These are phyloP conservation scores for Euzetes globulus DNA, from an alignment of 2,888 invertebrate genomes.

Conservation along the genomic window DNA sequence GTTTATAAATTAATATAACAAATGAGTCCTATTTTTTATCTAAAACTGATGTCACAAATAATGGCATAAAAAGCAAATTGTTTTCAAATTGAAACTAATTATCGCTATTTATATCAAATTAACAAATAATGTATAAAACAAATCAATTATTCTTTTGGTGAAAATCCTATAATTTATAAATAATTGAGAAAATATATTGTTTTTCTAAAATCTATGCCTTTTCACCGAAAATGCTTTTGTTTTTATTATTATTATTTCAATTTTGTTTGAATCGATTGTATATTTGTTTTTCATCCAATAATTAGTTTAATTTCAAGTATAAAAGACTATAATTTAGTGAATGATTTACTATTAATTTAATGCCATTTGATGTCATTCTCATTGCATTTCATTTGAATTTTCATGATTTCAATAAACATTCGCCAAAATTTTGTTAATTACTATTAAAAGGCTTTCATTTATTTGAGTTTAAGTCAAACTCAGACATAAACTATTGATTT, in stretches of 20 bases:
- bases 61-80: constrained; percentile 11
- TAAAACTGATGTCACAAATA: background rate
- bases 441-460: too few species aligned
- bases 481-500: too few species aligned
- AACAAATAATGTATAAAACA: background rate
- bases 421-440: background rate
- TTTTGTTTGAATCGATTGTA: background rate
- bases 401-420: background rate
- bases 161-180: background rate
- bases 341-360: background rate
- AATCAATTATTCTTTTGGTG: constrained; percentile 6
- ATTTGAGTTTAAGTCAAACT: too few species aligned
- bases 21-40: constrained; percentile 6
- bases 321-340: background rate
- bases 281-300: background rate
- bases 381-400: background rate
- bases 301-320: background rate
- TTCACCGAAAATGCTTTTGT: background rate
- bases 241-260: background rate
- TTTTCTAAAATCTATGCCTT: background rate
- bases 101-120: background rate
- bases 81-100: constrained; percentile 9
- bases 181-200: background rate
- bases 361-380: background rate
- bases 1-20: background rate